phyloP scores from a whole-genome alignment of 2,797 vertebrate genomes.

The Anabacerthia variegaticeps region DNA sequence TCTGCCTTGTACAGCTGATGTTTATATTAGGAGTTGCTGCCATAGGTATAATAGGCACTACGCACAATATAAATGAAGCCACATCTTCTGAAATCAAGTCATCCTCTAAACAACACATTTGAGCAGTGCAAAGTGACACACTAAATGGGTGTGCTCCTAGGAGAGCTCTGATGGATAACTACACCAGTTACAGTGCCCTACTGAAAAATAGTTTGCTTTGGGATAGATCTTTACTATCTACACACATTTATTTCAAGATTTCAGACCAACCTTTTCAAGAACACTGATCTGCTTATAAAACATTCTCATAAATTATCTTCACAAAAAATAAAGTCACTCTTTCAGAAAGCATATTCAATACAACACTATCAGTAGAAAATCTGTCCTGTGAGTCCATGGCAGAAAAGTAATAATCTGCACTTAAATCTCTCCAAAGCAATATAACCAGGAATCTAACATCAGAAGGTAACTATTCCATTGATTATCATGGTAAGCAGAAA shows the following conservation, averaged over 20 bases:
- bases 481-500: neutral
- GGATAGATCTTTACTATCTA: neutral
- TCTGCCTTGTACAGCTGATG: neutral
- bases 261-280: neutral
- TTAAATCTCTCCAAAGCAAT: neutral
- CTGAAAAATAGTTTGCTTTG: constrained; percentile 8
- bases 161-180: neutral
- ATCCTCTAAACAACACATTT: neutral
- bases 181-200: neutral
- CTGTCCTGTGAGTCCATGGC: neutral
- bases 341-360: constrained; percentile 11
- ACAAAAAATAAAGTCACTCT: constrained; percentile 57
- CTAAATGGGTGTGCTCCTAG: neutral
- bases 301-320: constrained; percentile 51
- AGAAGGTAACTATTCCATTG: constrained; percentile 12
- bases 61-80: neutral
- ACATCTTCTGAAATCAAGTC: neutral
- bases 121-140: neutral
- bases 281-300: constrained; percentile 41
- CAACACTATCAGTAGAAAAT: constrained; percentile 26
- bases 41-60: neutral
- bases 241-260: neutral
- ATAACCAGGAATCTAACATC: neutral
- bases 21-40: neutral
- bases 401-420: neutral